Percentiles rank a stretch among this genome's conserved stretches.
Conservation (phyloP, 2,888 invertebrate species). For the Aethes cnicana region DNA sequence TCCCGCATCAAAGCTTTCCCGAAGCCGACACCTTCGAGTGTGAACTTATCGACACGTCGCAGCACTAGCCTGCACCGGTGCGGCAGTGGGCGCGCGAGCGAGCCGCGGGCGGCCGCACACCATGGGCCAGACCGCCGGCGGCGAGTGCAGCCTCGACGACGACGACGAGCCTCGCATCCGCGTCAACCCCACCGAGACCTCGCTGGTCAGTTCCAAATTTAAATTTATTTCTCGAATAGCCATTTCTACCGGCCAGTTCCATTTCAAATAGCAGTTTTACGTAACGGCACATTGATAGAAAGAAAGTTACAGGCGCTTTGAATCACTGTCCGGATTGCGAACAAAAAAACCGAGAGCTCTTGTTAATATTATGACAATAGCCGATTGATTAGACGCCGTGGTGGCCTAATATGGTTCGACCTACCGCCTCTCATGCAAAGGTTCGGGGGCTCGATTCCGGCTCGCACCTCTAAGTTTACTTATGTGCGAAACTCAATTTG, state of each 20-base stretch:
- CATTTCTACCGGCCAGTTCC: no score
- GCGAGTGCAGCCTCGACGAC: slow-evolving; percentile 76
- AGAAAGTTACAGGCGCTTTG: slow-evolving; percentile 29
- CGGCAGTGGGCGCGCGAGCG: slow-evolving; percentile 73
- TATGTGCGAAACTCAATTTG: no score
- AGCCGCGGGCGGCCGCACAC: slow-evolving; percentile 76
- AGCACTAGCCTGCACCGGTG: slow-evolving; percentile 56
- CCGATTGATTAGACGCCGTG: no score
- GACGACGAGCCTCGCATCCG: slow-evolving; percentile 80
- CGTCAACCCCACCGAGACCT: slow-evolving; percentile 75
- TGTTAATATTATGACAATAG: no score
- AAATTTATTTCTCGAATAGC: no score
- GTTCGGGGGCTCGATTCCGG: no score
- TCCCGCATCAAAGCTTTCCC: slow-evolving; percentile 1
- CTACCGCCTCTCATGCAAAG: no score
- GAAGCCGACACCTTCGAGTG: neutral
- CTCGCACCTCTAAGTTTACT: no score
- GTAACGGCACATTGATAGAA: neutral
- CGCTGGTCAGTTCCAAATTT: slow-evolving; percentile 68
- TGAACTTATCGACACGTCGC: slow-evolving; percentile 25
- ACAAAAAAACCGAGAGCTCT: no score
- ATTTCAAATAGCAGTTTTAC: no score
- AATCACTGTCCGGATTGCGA: no score
- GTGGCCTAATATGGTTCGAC: no score
- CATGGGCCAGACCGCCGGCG: slow-evolving; percentile 81